Conservation (phyloP, 2,888 invertebrate genomes). For the Melieria crassipennis region DNA sequence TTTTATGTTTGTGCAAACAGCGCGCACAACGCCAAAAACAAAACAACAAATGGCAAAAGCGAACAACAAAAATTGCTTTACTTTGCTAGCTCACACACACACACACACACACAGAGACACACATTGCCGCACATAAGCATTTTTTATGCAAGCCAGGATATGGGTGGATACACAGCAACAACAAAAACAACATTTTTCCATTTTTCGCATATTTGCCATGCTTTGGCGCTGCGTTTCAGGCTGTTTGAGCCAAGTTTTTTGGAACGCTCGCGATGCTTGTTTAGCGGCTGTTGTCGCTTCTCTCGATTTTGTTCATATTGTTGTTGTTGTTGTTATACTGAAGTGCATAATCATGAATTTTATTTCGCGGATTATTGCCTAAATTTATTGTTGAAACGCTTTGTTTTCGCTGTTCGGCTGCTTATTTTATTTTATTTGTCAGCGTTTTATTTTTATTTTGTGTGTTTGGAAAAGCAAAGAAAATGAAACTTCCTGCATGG, state of each 20-base stretch:
- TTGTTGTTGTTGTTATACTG: neutral
- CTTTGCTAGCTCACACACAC: no score
- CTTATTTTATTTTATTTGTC: no score
- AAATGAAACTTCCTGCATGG: no score
- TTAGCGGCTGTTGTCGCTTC: conserved; percentile 10
- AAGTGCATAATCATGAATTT: conserved; percentile 42
- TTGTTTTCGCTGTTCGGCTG: conserved; percentile 1
- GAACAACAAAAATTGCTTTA: no score
- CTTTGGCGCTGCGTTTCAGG: neutral
- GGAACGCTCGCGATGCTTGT: neutral
- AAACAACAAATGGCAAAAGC: neutral
- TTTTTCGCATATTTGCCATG: no score
- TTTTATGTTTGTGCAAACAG: neutral
- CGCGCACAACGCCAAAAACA: neutral
- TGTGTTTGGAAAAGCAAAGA: no score
- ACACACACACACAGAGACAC: no score
- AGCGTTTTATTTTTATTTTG: no score
- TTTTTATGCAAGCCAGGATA: no score
- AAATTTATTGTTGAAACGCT: conserved; percentile 35
- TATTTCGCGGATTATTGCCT: conserved; percentile 41
- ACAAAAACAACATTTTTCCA: no score
- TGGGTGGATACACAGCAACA: no score
- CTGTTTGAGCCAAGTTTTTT: neutral
- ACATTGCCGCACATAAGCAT: no score
- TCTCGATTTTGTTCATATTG: conserved; percentile 3